These are phyloP conservation scores for Drosophila nr. perissopoda DNA, from an alignment of 2,888 invertebrate genomes.

Conservation along the genomic window DNA sequence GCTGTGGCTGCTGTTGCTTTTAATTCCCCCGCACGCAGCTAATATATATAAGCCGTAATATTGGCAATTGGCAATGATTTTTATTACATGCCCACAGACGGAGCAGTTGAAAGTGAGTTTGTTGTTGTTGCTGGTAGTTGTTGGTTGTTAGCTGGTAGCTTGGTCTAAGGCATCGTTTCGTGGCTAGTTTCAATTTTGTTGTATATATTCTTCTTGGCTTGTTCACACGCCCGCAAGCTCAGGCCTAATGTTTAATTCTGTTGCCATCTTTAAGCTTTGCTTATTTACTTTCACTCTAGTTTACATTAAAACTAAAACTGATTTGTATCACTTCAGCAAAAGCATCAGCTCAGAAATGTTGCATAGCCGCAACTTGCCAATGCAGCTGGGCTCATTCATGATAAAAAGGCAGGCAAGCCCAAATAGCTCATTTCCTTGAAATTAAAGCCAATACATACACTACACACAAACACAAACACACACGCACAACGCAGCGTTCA, in stretches of 20 bases:
- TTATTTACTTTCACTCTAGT: conserved; percentile 55
- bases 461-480: conserved; percentile 10
- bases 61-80: conserved; percentile 81
- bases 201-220: conserved; percentile 11
- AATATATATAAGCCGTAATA: conserved; percentile 79
- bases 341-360: conserved; percentile 10
- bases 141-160: conserved; percentile 50
- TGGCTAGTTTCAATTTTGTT: conserved; percentile 43
- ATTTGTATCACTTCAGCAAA: neutral
- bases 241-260: conserved; percentile 13
- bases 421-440: conserved; percentile 79
- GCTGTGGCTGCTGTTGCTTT: conserved; percentile 43
- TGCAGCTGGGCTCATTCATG: conserved; percentile 61
- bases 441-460: conserved; percentile 43
- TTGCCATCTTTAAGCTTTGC: neutral
- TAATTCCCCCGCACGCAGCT: conserved; percentile 72
- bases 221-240: conserved; percentile 58
- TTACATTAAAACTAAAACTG: conserved; percentile 7
- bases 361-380: conserved; percentile 36
- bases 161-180: conserved; percentile 31
- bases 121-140: conserved; percentile 21
- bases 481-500: conserved; percentile 41
- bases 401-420: conserved; percentile 25
- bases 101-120: conserved; percentile 71
- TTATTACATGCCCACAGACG: conserved; percentile 68